phyloP scores from a whole-genome alignment of 2,888 invertebrate species.

The Dynastes grantii region DNA sequence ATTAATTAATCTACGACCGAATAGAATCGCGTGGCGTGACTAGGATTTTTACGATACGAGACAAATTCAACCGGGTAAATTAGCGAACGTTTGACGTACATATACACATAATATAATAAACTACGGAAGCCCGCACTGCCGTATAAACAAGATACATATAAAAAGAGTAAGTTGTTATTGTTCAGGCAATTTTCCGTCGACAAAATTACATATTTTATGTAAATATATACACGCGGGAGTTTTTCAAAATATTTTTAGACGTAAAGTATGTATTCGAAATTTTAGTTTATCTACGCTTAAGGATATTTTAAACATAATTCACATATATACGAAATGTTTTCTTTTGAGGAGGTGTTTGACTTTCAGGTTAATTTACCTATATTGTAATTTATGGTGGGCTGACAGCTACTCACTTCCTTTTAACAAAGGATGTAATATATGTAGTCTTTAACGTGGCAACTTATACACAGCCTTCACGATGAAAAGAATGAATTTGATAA shows the following conservation, averaged over 20 bases:
- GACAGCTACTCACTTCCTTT: neutral
- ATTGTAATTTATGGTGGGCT: neutral
- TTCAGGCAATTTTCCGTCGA: slow-evolving; percentile 15
- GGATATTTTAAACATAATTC: neutral
- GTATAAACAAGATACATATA: slow-evolving; percentile 26
- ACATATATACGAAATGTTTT: neutral
- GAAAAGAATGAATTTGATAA: too few species aligned
- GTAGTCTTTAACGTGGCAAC: too few species aligned
- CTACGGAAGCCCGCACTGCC: slow-evolving; percentile 22
- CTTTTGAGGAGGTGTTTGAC: neutral
- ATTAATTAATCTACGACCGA: neutral
- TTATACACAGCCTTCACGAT: too few species aligned
- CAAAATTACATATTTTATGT: slow-evolving; percentile 24
- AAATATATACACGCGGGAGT: slow-evolving; percentile 18
- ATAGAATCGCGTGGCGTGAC: neutral
- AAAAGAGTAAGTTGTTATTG: slow-evolving; percentile 32
- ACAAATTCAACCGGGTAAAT: neutral
- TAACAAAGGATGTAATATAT: neutral
- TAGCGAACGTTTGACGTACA: neutral
- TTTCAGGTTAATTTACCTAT: neutral
- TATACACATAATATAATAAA: slow-evolving; percentile 21
- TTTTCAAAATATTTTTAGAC: slow-evolving; percentile 11
- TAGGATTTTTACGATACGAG: neutral
- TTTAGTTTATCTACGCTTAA: neutral
- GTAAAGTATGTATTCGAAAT: neutral